Evolutionary conservation across 2,797 vertebrate species (phyloP).

Genomic region (Sternarchorhynchus goeldii): DNA sequence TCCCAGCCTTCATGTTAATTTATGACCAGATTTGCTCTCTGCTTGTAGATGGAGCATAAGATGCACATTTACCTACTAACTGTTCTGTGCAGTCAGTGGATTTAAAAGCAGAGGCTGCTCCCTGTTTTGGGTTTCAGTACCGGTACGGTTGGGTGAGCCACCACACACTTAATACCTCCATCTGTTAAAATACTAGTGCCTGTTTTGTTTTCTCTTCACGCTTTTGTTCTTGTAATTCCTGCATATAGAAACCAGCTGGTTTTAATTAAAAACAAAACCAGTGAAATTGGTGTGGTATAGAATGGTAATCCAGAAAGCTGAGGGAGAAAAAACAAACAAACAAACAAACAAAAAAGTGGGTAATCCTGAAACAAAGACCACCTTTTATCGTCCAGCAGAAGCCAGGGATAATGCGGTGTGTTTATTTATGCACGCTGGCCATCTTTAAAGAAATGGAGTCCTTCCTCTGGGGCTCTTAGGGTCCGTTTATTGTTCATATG

Average conservation of each 20-base stretch:
- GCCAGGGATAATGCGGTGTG: conserved; percentile 51
- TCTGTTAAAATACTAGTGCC: conserved; percentile 70
- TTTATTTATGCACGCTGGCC: conserved; percentile 62
- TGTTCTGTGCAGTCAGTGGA: conserved; percentile 32
- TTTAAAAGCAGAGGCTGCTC: conserved; percentile 24
- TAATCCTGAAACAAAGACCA: conserved; percentile 58
- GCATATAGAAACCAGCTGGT: conserved; percentile 66
- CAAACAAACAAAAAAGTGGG: neutral
- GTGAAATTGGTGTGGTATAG: conserved; percentile 52
- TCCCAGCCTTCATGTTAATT: conserved; percentile 61
- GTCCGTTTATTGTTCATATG: conserved; percentile 73
- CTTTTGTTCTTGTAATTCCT: conserved; percentile 60
- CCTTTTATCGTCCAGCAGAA: conserved; percentile 56
- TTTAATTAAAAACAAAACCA: conserved; percentile 71
- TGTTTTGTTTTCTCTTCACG: conserved; percentile 48
- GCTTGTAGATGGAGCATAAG: conserved; percentile 27
- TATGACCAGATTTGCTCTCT: conserved; percentile 37
- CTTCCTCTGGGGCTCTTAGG: conserved; percentile 48
- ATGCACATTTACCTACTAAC: conserved; percentile 39
- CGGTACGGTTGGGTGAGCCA: conserved; percentile 40
- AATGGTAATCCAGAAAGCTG: conserved; percentile 53
- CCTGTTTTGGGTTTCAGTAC: conserved; percentile 31
- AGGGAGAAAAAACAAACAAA: conserved; percentile 35
- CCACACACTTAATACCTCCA: conserved; percentile 59
- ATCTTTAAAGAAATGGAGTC: conserved; percentile 45